These are phyloP conservation scores for Neotragus pygmaeus DNA, from an alignment of 2,113 vertebrate species.

Conservation along the genomic window DNA sequence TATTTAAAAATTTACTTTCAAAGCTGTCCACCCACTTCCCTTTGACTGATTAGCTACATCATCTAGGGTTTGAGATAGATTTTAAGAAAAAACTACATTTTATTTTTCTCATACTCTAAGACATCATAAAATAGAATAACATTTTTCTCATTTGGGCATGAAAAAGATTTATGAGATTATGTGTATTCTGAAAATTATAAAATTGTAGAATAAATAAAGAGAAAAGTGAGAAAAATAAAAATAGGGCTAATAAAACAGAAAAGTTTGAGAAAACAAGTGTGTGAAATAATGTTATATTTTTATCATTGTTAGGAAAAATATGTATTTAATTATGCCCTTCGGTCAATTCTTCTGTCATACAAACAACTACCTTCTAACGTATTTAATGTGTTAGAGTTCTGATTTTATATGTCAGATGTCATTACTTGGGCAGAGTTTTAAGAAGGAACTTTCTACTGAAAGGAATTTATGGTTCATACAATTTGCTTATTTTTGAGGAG, in stretches of 20 bases:
- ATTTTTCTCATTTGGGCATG: background rate
- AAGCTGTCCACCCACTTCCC: background rate
- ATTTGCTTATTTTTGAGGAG: background rate
- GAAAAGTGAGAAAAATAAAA: background rate
- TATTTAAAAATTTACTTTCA: background rate
- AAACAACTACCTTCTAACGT: background rate
- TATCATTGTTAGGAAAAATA: background rate
- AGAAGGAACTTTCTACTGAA: background rate
- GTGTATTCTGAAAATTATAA: background rate
- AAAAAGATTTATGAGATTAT: background rate
- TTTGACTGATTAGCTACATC: background rate
- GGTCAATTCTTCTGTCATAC: background rate
- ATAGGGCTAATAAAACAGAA: background rate
- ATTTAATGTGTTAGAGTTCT: background rate
- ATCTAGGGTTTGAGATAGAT: background rate
- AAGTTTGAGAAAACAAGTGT: background rate
- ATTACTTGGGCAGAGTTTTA: background rate
- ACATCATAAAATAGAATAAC: background rate
- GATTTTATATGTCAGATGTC: background rate
- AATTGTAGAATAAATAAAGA: background rate
- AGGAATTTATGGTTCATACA: background rate
- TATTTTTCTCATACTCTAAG: background rate
- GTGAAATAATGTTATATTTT: background rate
- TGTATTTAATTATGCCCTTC: background rate
- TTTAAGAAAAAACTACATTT: background rate